phyloP scores from a whole-genome alignment of 2,797 vertebrate species.

The Enteromius unitaeniatus region DNA sequence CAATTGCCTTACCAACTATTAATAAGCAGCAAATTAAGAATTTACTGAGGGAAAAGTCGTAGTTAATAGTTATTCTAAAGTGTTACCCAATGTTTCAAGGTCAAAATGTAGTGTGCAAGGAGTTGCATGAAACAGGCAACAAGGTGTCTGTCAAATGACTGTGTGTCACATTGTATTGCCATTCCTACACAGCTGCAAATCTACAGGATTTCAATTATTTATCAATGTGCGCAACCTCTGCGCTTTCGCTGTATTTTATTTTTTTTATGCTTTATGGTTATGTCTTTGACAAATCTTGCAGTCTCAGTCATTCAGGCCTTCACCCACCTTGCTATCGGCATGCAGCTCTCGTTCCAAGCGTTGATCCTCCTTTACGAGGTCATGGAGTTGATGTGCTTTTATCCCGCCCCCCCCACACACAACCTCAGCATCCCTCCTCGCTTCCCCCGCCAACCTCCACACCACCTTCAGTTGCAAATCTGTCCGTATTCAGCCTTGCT shows the following conservation, averaged over 20 bases:
- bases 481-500: slow-evolving; percentile 73
- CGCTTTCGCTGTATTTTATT: too few relatives aligned
- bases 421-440: slow-evolving; percentile 68
- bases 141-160: background rate
- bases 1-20: too few relatives aligned
- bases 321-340: slow-evolving; percentile 74
- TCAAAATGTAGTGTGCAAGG: background rate
- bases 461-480: slow-evolving; percentile 77
- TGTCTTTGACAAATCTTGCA: slow-evolving; percentile 67
- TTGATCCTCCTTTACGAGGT: slow-evolving; percentile 82
- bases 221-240: background rate
- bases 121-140: background rate
- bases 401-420: slow-evolving; percentile 67
- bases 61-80: too few relatives aligned
- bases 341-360: slow-evolving; percentile 74
- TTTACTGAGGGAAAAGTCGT: too few relatives aligned
- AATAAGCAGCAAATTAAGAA: too few relatives aligned
- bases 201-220: background rate
- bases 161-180: background rate
- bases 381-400: slow-evolving; percentile 78
- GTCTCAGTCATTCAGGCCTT: slow-evolving; percentile 68
- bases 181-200: background rate
- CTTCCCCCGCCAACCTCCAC: slow-evolving; percentile 60
- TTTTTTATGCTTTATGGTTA: slow-evolving; percentile 63
- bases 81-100: background rate